Percentiles rank a stretch among this genome's conserved stretches.
These are phyloP conservation scores for Melopsittacus undulatus DNA, from an alignment of 2,797 vertebrate species.

Conservation along the genomic window DNA sequence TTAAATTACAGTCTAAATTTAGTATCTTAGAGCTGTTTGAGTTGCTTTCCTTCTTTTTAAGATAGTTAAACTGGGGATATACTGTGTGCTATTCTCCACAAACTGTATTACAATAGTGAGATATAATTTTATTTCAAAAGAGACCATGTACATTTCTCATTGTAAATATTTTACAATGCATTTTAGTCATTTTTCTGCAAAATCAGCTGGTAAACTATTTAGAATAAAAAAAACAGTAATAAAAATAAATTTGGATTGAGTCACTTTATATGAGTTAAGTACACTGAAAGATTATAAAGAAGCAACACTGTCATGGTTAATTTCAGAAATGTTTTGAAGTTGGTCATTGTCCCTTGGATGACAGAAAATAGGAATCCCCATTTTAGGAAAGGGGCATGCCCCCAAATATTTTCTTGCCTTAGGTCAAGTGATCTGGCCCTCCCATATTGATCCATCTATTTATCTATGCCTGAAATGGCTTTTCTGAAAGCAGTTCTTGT, in stretches of 20 bases:
- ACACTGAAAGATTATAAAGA: neutral
- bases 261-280: neutral
- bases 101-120: neutral
- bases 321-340: slow-evolving; percentile 54
- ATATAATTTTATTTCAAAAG: neutral
- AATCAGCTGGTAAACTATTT: neutral
- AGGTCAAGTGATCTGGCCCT: slow-evolving; percentile 69
- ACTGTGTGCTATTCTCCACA: neutral
- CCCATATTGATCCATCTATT: slow-evolving; percentile 63
- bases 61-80: neutral
- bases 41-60: neutral
- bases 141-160: neutral
- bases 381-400: slow-evolving; percentile 43
- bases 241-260: neutral
- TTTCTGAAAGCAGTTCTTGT: slow-evolving; percentile 63
- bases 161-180: neutral
- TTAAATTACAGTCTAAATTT: neutral
- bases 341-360: neutral
- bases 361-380: slow-evolving; percentile 19
- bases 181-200: neutral
- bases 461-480: slow-evolving; percentile 54
- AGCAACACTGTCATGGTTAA: slow-evolving; percentile 11
- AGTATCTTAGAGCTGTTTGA: neutral
- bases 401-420: slow-evolving; percentile 50
- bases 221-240: neutral